Evolutionary conservation across 2,113 vertebrate genomes (phyloP).

Genomic region (Loxodonta africana): DNA sequence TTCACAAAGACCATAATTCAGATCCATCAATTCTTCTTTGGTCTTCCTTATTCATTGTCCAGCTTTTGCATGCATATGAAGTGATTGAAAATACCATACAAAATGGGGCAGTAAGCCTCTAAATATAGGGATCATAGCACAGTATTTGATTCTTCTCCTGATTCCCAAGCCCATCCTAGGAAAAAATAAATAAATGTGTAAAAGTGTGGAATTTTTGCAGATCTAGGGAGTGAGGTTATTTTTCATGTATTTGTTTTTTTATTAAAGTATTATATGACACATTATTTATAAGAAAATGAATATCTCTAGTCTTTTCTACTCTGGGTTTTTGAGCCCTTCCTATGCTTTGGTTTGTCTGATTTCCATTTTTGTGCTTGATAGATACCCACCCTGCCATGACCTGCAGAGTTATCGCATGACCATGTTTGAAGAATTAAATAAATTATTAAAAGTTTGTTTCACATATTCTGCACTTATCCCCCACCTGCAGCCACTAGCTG

Average conservation of each 20-base stretch:
- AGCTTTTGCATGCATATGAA: too few species aligned
- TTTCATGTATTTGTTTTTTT: background rate
- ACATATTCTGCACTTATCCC: constrained; percentile 14
- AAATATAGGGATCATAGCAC: background rate
- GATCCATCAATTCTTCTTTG: too few species aligned
- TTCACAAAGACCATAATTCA: too few species aligned
- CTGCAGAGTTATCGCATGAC: background rate
- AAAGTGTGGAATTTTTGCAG: background rate
- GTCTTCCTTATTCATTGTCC: too few species aligned
- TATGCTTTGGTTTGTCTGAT: background rate
- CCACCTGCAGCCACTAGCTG: constrained; percentile 24
- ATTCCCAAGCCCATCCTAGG: background rate
- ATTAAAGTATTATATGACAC: background rate
- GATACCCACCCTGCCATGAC: background rate
- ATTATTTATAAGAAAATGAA: background rate
- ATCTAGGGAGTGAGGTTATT: constrained; percentile 6
- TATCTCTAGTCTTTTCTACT: background rate
- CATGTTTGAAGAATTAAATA: constrained; percentile 58
- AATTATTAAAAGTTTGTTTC: constrained; percentile 20
- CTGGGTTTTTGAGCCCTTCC: background rate
- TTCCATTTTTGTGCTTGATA: background rate
- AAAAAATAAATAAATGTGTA: background rate
- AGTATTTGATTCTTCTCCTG: background rate
- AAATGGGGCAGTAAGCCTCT: background rate
- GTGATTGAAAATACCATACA: too few species aligned